Percentiles rank a stretch among this genome's conserved stretches.
Conservation (phyloP, 2,888 invertebrate species). For the Ferrisia virgata region DNA sequence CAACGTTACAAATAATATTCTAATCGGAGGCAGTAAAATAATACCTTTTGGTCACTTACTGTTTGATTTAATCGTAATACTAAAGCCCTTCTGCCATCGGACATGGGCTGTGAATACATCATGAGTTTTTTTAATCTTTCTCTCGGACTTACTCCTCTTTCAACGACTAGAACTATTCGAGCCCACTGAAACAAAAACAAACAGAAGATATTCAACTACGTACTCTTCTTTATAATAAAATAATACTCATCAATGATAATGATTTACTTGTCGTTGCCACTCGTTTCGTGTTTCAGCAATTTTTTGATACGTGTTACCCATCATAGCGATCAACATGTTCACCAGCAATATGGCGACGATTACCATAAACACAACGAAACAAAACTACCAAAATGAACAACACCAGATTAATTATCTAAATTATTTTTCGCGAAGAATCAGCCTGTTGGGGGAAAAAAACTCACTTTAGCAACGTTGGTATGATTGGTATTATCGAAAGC, state of each 20-base stretch:
- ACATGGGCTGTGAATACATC: slow-evolving; percentile 93
- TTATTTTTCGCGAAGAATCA: no score
- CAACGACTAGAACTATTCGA: slow-evolving; percentile 92
- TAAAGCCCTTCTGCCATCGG: slow-evolving; percentile 77
- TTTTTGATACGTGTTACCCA: slow-evolving; percentile 98
- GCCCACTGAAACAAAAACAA: slow-evolving; percentile 73
- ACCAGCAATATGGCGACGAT: slow-evolving; percentile 91
- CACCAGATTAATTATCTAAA: neutral
- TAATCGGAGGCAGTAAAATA: no score
- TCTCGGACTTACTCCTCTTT: slow-evolving; percentile 89
- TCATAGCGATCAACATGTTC: slow-evolving; percentile 99
- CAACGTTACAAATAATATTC: no score
- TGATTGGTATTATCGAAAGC: slow-evolving; percentile 87
- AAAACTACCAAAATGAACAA: slow-evolving; percentile 59
- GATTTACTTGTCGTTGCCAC: slow-evolving; percentile 82
- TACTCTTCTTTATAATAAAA: no score
- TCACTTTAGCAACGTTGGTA: slow-evolving; percentile 82
- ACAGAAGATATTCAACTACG: neutral
- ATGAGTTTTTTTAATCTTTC: slow-evolving; percentile 80
- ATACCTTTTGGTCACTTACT: no score
- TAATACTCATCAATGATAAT: neutral
- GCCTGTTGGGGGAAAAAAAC: neutral
- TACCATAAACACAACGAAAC: slow-evolving; percentile 96
- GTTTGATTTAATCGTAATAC: slow-evolving; percentile 85
- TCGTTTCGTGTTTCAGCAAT: slow-evolving; percentile 96